Evolutionary conservation across 2,888 invertebrate genomes (phyloP).

Genomic region (Flabesymbios commensalis): DNA sequence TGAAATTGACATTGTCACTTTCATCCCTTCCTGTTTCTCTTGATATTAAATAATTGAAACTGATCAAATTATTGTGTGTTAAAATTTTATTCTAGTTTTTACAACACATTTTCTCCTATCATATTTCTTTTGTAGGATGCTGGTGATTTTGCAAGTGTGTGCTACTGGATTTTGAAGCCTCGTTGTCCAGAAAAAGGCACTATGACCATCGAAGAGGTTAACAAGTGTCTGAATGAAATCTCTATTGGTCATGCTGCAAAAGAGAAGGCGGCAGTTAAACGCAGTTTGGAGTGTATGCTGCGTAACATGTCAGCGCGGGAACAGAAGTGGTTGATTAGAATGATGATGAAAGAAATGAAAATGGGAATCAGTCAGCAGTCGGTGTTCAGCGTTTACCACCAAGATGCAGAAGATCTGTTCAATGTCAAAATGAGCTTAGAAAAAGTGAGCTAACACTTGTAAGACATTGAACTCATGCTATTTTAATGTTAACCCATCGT

Average conservation of each 20-base stretch:
- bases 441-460: conserved; percentile 66
- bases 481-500: too few species aligned
- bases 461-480: too few species aligned
- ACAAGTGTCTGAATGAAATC: conserved; percentile 75
- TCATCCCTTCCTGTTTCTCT: too few species aligned
- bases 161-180: conserved; percentile 71
- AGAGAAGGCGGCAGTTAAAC: conserved; percentile 64
- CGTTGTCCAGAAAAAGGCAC: conserved; percentile 64
- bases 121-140: too few species aligned
- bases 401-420: conserved; percentile 77
- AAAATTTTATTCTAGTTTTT: too few species aligned
- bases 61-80: too few species aligned
- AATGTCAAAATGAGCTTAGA: conserved; percentile 73
- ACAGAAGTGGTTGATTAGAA: conserved; percentile 87
- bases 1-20: too few species aligned
- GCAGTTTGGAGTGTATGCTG: conserved; percentile 71
- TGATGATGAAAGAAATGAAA: conserved; percentile 83
- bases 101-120: too few species aligned
- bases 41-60: too few species aligned
- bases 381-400: conserved; percentile 76
- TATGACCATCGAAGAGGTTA: conserved; percentile 74
- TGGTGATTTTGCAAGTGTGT: conserved; percentile 81
- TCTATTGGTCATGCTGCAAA: conserved; percentile 70
- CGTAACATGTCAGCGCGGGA: conserved; percentile 74
- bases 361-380: conserved; percentile 74